A percentile compares a stretch with the other conserved stretches of the same genome.
Conservation (phyloP, 2,888 invertebrate genomes). For the Iphiclides podalirius region DNA sequence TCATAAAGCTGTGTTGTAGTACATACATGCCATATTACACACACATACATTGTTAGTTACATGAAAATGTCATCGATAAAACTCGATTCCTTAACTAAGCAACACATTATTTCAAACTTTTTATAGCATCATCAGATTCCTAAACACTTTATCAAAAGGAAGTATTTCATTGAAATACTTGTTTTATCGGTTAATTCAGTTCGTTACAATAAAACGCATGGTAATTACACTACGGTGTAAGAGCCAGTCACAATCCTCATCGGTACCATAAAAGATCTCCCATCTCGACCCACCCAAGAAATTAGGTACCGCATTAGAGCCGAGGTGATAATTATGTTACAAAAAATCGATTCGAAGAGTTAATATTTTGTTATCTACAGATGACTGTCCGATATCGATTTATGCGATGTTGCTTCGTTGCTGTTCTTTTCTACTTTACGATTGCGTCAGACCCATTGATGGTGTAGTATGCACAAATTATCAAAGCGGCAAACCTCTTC, state of each 20-base stretch:
- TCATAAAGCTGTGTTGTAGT: too few relatives aligned
- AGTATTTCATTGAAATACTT: too few relatives aligned
- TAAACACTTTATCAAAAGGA: too few relatives aligned
- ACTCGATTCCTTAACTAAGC: too few relatives aligned
- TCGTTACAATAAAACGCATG: background rate
- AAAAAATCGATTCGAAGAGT: slow-evolving; percentile 70
- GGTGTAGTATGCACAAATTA: too few relatives aligned
- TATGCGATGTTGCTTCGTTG: slow-evolving; percentile 39
- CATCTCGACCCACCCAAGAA: slow-evolving; percentile 69
- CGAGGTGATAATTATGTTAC: slow-evolving; percentile 75
- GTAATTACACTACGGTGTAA: slow-evolving; percentile 49
- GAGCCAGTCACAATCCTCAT: slow-evolving; percentile 36
- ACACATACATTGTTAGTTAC: too few relatives aligned
- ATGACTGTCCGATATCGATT: slow-evolving; percentile 57
- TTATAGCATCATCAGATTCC: too few relatives aligned
- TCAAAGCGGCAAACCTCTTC: too few relatives aligned
- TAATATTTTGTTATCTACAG: slow-evolving; percentile 66
- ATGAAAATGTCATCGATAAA: too few relatives aligned
- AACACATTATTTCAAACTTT: too few relatives aligned
- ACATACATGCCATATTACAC: too few relatives aligned
- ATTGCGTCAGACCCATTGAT: slow-evolving; percentile 32
- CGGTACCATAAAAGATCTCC: slow-evolving; percentile 66
- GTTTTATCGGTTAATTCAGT: too few relatives aligned
- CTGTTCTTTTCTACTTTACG: slow-evolving; percentile 34
- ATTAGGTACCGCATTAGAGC: slow-evolving; percentile 74